Percentiles rank a stretch among this genome's conserved stretches.
phyloP scores from a whole-genome alignment of 2,888 invertebrate species.

The Argyra leucocephala region DNA sequence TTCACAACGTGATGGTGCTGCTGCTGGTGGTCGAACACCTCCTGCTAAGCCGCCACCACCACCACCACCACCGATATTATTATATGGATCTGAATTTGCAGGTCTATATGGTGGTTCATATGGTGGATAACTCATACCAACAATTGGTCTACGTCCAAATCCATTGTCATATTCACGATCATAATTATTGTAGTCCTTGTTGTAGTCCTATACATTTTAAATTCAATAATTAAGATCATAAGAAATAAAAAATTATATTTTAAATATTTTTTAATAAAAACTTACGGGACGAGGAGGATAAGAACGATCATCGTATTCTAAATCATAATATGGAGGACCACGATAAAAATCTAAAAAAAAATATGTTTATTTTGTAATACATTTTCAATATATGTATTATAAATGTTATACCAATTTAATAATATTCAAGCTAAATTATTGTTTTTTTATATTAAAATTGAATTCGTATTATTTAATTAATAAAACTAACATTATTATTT shows the following conservation, averaged over 20 bases:
- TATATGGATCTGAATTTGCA: conserved; percentile 18
- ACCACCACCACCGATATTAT: conserved; percentile 25
- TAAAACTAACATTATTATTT: too few relatives aligned
- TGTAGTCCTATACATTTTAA: neutral
- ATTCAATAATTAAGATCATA: neutral
- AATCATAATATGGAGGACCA: conserved; percentile 35
- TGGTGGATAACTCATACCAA: conserved; percentile 32
- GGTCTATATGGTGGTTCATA: conserved; percentile 33
- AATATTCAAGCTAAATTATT: too few relatives aligned
- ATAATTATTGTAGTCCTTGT: conserved; percentile 29
- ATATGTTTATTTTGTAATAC: too few relatives aligned
- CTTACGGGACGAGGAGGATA: conserved; percentile 24
- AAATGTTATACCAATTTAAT: too few relatives aligned
- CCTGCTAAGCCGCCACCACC: conserved; percentile 38
- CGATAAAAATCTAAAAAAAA: neutral
- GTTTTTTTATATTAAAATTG: too few relatives aligned
- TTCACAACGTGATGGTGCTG: conserved; percentile 56
- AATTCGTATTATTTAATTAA: too few relatives aligned
- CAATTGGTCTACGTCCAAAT: conserved; percentile 29
- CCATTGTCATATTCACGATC: conserved; percentile 38
- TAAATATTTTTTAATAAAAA: too few relatives aligned
- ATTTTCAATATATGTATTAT: too few relatives aligned
- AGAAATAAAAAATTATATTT: too few relatives aligned
- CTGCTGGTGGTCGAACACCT: conserved; percentile 40
- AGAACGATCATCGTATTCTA: conserved; percentile 40